Evolutionary conservation across 2,888 invertebrate genomes (phyloP).

Genomic region (Plebejus melissa): DNA sequence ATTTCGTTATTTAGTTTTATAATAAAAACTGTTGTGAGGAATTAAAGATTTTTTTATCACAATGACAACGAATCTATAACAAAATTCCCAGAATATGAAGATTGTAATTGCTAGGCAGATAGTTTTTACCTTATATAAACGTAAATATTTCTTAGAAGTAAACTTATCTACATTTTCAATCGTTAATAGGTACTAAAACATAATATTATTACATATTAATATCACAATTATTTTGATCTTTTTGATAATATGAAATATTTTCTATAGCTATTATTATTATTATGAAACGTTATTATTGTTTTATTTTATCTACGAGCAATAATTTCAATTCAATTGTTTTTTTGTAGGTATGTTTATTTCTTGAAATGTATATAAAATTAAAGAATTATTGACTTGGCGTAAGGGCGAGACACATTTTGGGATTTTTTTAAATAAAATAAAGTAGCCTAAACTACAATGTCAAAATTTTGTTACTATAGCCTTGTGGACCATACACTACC

Average conservation of each 20-base stretch:
- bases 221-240: neutral
- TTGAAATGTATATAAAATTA: too few species aligned
- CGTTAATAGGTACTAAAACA: neutral
- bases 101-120: neutral
- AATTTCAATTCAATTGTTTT: too few species aligned
- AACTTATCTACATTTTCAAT: neutral
- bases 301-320: neutral
- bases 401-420: too few species aligned
- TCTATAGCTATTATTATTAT: neutral
- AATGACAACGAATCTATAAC: neutral
- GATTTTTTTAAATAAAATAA: too few species aligned
- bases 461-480: neutral
- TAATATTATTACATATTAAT: neutral
- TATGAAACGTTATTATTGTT: neutral
- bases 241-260: neutral
- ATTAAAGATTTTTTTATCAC: conserved; percentile 13
- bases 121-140: neutral
- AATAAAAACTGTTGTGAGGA: conserved; percentile 1
- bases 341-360: too few species aligned
- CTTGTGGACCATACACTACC: neutral
- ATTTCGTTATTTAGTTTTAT: conserved; percentile 5
- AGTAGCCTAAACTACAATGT: neutral
- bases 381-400: neutral
- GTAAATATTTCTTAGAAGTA: conserved; percentile 1
- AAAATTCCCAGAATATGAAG: neutral